Base-by-base conservation (phyloP, 2,797 vertebrate genomes). In the Otus scops region DNA sequence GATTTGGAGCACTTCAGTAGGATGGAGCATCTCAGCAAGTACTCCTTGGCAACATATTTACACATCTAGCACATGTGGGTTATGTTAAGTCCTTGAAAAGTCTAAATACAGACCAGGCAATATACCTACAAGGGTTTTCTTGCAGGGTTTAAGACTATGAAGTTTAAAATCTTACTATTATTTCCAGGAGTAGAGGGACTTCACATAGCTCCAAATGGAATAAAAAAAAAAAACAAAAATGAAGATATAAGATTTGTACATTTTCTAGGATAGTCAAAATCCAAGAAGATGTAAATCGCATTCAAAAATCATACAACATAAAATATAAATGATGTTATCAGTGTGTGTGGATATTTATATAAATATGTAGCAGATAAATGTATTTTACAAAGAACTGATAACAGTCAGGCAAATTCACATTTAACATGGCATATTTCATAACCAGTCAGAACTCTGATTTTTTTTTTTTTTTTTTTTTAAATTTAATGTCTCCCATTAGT, bases 401-500 rank as follows among this genome's bases (percentile, higher is more conserved):
- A 78, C 11, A 61, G 38, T 53, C 78, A 92, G 88, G 83, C 61
- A 95, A 92, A 87, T 77, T 95, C 94, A 95, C 76, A 96, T 89
- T 91, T 97, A 89, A 95, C 64, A 92, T 3, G 65, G 84, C 51
- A 34, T 87, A 91, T 87, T 94, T 95, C 90, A 87, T 64, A 95
- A 91, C 45, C 64, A 85, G 86, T 78, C 64, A 93, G 64, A 96
- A 91, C 6, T 30, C 13, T 77, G 86, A 78, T 36, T 59, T 78
- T 56, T 56, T 34, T 41, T 36, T 59, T 78, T 56, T 56, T 34
- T 41, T 50, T 47, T 67, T 57, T 27, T 41, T 13, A 2, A 88
- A 94, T 79, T 50, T 83, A 95, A 96, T 89, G 89, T 90, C 80
- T 97, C 85, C 79, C 93, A 97, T 98, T 97, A 98, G 89, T 96